These are phyloP conservation scores for Myzus persicae DNA, from an alignment of 1,140 invertebrate genomes.

Conservation along the genomic window DNA sequence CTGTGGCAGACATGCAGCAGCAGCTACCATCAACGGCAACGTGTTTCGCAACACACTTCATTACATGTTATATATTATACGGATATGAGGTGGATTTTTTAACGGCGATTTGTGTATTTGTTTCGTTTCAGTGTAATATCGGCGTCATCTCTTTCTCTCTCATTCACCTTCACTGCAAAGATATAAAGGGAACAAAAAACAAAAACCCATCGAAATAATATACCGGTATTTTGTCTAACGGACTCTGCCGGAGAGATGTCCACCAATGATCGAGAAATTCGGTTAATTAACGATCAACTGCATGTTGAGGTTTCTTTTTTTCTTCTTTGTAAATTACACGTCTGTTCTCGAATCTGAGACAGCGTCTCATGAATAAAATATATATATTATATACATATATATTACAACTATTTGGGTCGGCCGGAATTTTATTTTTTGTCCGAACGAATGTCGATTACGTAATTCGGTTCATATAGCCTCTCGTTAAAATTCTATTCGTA, in stretches of 20 bases:
- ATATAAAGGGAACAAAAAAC: background rate
- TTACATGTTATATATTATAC: background rate
- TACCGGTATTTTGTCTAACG: conserved; percentile 30
- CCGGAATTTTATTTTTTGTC: background rate
- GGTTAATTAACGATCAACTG: conserved; percentile 22
- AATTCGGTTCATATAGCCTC: background rate
- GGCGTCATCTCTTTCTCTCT: background rate
- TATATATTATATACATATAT: too few relatives aligned
- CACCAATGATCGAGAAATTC: conserved; percentile 37
- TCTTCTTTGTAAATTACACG: background rate
- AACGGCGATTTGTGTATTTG: conserved; percentile 33
- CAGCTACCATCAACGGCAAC: background rate
- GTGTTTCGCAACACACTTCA: background rate
- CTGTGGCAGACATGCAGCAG: background rate
- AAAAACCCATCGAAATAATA: background rate
- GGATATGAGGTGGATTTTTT: conserved; percentile 9
- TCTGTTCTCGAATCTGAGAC: background rate
- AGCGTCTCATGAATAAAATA: conserved; percentile 30
- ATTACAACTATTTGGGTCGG: conserved; percentile 9
- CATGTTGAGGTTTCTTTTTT: conserved; percentile 35
- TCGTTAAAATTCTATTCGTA: conserved; percentile 35
- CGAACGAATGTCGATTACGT: background rate
- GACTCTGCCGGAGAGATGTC: background rate
- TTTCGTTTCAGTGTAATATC: background rate
- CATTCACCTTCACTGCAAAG: background rate